These are phyloP conservation scores for Chrysaora quinquecirrha DNA, from an alignment of 30 jellyfish, hydroid and myxozoan species.

Conservation along the genomic window DNA sequence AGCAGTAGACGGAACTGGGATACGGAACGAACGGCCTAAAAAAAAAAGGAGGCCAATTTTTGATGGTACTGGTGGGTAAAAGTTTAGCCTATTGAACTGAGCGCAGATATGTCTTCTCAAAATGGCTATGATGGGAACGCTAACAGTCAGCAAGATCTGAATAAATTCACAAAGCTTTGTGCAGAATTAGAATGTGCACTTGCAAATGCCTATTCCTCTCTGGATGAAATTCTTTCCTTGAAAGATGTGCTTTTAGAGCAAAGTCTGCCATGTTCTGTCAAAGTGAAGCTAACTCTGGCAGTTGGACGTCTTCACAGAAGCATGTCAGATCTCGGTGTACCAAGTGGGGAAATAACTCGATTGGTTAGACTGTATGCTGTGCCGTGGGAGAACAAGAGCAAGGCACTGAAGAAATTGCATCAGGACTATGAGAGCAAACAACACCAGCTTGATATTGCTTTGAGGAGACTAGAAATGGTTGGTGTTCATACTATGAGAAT, in stretches of 20 bases:
- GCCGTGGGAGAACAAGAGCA: slow-evolving; percentile 83
- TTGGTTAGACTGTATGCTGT: slow-evolving; percentile 74
- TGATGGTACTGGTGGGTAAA: too few species aligned
- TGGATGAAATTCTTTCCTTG: slow-evolving; percentile 54
- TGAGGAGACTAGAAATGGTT: slow-evolving; percentile 75
- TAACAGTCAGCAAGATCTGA: slow-evolving; percentile 1
- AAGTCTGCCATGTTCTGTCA: slow-evolving; percentile 51
- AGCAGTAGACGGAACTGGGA: too few species aligned
- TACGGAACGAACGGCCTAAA: too few species aligned
- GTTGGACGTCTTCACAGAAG: slow-evolving; percentile 73
- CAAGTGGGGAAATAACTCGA: slow-evolving; percentile 69
- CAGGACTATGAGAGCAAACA: slow-evolving; percentile 80
- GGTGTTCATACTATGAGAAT: slow-evolving; percentile 69
- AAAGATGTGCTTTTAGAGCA: slow-evolving; percentile 54
- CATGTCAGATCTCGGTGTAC: slow-evolving; percentile 62
- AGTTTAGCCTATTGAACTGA: too few species aligned
- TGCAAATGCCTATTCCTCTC: slow-evolving; percentile 46
- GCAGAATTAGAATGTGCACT: slow-evolving; percentile 54
- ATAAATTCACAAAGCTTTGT: slow-evolving; percentile 56
- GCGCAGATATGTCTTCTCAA: neutral
- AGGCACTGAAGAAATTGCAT: slow-evolving; percentile 75
- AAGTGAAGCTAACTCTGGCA: slow-evolving; percentile 35
- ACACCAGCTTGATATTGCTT: slow-evolving; percentile 72
- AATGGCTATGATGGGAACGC: neutral
- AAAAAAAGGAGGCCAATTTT: too few species aligned